These are phyloP conservation scores for Chlorodrepanis virens DNA, from an alignment of 2,113 vertebrate species.

Conservation along the genomic window DNA sequence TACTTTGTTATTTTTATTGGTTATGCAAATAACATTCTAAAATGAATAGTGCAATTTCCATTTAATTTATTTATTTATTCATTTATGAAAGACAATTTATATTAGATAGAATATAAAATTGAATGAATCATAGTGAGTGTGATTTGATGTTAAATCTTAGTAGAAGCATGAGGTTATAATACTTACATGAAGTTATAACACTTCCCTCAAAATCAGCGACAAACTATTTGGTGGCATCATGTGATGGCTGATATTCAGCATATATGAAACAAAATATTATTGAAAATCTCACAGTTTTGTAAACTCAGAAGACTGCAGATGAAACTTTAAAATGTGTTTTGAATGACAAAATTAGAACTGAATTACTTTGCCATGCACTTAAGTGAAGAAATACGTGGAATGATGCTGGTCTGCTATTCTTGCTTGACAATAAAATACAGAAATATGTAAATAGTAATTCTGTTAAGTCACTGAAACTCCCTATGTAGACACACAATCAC, in stretches of 20 bases:
- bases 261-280: neutral
- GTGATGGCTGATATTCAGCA: neutral
- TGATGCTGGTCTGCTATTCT: neutral
- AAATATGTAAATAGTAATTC: neutral
- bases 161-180: neutral
- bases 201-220: neutral
- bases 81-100: neutral
- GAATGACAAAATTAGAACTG: neutral
- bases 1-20: neutral
- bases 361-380: neutral
- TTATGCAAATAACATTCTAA: neutral
- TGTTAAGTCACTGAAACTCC: neutral
- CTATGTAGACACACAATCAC: neutral
- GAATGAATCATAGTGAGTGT: neutral
- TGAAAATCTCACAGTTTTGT: neutral
- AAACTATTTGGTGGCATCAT: neutral
- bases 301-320: neutral
- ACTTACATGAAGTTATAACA: neutral
- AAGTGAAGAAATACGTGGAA: neutral
- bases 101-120: neutral
- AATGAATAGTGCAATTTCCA: neutral
- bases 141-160: neutral
- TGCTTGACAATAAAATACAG: neutral
- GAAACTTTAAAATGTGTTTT: neutral
- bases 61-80: neutral